phyloP scores from a whole-genome alignment of 1,140 invertebrate genomes.

The Gonioctena quinquepunctata region DNA sequence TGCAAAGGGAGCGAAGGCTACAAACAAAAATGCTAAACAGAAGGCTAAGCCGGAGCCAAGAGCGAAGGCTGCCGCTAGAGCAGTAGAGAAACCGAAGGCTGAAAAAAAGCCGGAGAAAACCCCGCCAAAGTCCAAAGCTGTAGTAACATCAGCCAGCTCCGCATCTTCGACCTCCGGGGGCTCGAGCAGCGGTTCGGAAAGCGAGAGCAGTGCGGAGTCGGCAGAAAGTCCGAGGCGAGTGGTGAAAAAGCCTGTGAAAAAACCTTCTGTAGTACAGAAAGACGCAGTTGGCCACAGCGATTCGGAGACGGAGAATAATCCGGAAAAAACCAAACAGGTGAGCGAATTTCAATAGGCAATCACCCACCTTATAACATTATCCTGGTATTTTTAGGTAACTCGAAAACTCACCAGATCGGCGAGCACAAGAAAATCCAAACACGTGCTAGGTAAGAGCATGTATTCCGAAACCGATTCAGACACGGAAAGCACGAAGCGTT shows the following conservation, averaged over 20 bases:
- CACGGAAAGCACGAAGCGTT: constrained; percentile 59
- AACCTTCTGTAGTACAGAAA: constrained; percentile 45
- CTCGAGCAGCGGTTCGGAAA: constrained; percentile 52
- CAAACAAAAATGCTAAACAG: constrained; percentile 24
- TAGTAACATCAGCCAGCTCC: constrained; percentile 55
- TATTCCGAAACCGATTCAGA: constrained; percentile 60
- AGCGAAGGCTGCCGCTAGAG: constrained; percentile 49
- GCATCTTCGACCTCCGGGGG: constrained; percentile 47
- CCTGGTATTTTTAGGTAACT: no score
- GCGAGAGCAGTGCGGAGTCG: constrained; percentile 51
- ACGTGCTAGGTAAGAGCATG: constrained; percentile 57
- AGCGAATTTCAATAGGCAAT: no score
- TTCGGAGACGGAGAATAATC: constrained; percentile 45
- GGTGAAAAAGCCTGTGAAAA: constrained; percentile 54
- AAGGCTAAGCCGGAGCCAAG: constrained; percentile 45
- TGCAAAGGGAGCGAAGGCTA: constrained; percentile 31
- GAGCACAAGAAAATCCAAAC: constrained; percentile 61
- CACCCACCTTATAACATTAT: no score
- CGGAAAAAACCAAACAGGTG: constrained; percentile 33
- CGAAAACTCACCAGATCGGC: constrained; percentile 62
- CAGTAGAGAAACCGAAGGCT: constrained; percentile 45
- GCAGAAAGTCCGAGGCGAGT: constrained; percentile 43
- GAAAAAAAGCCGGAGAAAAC: constrained; percentile 49
- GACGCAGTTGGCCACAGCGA: constrained; percentile 48
- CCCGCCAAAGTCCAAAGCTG: constrained; percentile 51